Evolutionary conservation across 1,140 invertebrate genomes (phyloP), one percentile per base, ranked within the genome.

Genomic region (Listronotus oregonensis): DNA sequence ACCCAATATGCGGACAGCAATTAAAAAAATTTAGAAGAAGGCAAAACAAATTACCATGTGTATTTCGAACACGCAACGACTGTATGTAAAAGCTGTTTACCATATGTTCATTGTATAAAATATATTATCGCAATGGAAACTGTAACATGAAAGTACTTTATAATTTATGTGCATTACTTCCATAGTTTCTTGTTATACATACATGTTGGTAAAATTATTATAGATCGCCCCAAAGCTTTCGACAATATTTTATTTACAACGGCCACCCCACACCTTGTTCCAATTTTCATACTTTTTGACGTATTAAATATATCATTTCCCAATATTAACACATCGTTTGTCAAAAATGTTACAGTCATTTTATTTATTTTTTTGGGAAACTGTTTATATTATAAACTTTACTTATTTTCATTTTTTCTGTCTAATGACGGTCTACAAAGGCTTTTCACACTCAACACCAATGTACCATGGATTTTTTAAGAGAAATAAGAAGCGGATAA

Each of bases 91-190:
- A 15, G 52, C 32, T 55, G 52, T 55, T 55, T 15, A 55, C 52
- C 52, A 55, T 55, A 55, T 55, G 52, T 55, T 55, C 52, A 42
- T 42, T 60, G 31, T 60, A 42, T 42, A 60, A 60, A 60, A 60
- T 60, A 60, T 60, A 60, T 60, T 32, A 51, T 51, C 44, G 57
- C 43, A 60, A 49, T 49, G 47, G 57, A 60, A 60, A 60, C 46
- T 60, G 14, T 60, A 60, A 60, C 57, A 60, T 60, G 57, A 49
- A 49, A 60, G 57, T 60, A 14, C 44, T 42, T 60, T 50, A 60
- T 60, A 60, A 60, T 60, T 60, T 60, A 60, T 60, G 44, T 60
- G 37, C 57, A 51, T 34, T 42, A 44, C 15, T 27, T 57, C 54
- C 54, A 57, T 43, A 57, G 54, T 43, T 42, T 42, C 54, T 57